Conservation (phyloP, 2,797 vertebrate genomes). For the Enteromius viviparus region DNA sequence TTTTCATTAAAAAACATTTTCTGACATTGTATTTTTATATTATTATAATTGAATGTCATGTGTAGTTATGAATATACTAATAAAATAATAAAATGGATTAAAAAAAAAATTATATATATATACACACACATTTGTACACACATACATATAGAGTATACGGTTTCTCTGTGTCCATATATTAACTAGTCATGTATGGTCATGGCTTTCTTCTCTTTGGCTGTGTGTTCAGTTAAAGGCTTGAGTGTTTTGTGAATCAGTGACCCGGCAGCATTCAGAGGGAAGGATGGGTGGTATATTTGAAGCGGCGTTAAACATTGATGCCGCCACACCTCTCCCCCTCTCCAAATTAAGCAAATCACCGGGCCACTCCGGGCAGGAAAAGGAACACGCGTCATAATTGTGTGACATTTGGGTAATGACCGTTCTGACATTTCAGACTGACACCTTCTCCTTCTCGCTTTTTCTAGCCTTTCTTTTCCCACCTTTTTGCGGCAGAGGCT, state of each 20-base stretch:
- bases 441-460: constrained; percentile 63
- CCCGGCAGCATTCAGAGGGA: constrained; percentile 25
- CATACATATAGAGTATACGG: neutral
- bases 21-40: neutral
- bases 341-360: constrained; percentile 65
- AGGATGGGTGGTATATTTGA: constrained; percentile 46
- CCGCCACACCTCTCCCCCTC: constrained; percentile 52
- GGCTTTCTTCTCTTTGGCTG: constrained; percentile 1
- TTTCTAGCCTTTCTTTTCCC: constrained; percentile 55
- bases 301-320: constrained; percentile 58
- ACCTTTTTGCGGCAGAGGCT: constrained; percentile 54
- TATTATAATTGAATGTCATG: no score
- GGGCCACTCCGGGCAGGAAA: constrained; percentile 61
- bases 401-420: constrained; percentile 75
- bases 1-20: no score
- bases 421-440: constrained; percentile 70
- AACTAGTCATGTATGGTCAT: neutral
- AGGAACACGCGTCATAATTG: constrained; percentile 67
- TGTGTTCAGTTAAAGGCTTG: neutral
- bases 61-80: neutral
- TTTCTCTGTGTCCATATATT: neutral
- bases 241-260: constrained; percentile 22
- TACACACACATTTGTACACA: neutral
- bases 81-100: neutral
- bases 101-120: no score